These are phyloP conservation scores for Branchipolynoe longqiensis DNA, from an alignment of 2,888 invertebrate species.

Conservation along the genomic window DNA sequence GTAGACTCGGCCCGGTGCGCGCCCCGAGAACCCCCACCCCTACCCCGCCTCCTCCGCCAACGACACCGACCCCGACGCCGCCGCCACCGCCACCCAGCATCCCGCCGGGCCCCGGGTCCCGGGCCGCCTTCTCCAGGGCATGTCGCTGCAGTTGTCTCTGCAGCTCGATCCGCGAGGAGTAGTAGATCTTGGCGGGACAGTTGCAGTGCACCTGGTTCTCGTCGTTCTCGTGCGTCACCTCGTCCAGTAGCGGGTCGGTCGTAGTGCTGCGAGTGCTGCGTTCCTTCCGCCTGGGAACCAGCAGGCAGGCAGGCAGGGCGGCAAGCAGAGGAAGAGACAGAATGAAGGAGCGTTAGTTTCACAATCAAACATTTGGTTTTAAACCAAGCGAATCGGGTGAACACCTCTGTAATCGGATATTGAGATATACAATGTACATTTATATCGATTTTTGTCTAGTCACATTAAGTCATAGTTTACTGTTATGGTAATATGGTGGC, in stretches of 20 bases:
- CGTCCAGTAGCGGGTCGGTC: slow-evolving; percentile 57
- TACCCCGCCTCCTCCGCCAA: not conserved
- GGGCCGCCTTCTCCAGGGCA: slow-evolving; percentile 27
- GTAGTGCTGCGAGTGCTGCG: slow-evolving; percentile 48
- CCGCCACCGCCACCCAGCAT: not conserved
- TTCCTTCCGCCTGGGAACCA: slow-evolving; percentile 54
- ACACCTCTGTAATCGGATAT: too few relatives aligned
- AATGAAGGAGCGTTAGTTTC: too few relatives aligned
- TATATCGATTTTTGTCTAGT: too few relatives aligned
- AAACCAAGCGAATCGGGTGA: too few relatives aligned
- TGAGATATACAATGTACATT: too few relatives aligned
- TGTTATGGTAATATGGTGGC: too few relatives aligned
- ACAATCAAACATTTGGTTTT: too few relatives aligned
- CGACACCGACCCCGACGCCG: not conserved
- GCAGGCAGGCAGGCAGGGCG: too few relatives aligned
- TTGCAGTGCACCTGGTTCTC: slow-evolving; percentile 57
- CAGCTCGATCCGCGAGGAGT: slow-evolving; percentile 49
- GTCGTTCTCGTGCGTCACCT: slow-evolving; percentile 54
- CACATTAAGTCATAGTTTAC: too few relatives aligned
- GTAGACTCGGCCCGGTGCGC: not conserved
- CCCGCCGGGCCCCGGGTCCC: not conserved
- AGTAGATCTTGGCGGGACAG: slow-evolving; percentile 58
- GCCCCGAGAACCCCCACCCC: not conserved
- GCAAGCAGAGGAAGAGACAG: too few relatives aligned
- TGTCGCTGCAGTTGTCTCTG: slow-evolving; percentile 38